Conservation (phyloP, 2,113 vertebrate species). For the Neolamprologus sp. region DNA sequence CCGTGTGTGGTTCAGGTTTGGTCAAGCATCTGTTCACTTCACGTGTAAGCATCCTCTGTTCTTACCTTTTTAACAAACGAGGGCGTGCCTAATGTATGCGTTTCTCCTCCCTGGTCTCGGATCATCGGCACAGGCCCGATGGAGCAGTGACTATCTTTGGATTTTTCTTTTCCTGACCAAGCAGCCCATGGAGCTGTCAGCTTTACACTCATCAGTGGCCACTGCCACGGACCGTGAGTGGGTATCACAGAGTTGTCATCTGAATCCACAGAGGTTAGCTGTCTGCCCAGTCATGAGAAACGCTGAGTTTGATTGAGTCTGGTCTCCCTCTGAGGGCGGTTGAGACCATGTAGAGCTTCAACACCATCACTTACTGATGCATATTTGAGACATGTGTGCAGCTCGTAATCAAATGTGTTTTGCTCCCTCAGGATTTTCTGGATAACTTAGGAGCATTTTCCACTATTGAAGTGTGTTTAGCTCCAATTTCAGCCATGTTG, state of each 20-base stretch:
- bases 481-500: background rate
- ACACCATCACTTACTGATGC: background rate
- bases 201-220: background rate
- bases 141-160: fast-evolving
- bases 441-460: background rate
- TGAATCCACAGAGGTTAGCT: background rate
- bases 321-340: background rate
- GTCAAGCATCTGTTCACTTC: background rate
- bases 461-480: background rate
- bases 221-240: background rate
- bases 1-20: background rate
- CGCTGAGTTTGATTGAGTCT: fast-evolving
- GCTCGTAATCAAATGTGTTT: background rate
- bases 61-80: background rate
- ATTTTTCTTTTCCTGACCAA: background rate
- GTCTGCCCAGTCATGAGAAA: background rate
- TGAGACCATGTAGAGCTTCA: background rate
- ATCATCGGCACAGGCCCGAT: background rate
- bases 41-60: background rate
- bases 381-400: fast-evolving
- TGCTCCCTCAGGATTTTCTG: background rate
- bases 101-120: background rate
- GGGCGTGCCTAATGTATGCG: fast-evolving
- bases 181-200: background rate
- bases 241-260: background rate